Evolutionary conservation across 2,888 invertebrate species (phyloP), one percentile per base, ranked within the genome.

Genomic region (Sycophila texana): DNA sequence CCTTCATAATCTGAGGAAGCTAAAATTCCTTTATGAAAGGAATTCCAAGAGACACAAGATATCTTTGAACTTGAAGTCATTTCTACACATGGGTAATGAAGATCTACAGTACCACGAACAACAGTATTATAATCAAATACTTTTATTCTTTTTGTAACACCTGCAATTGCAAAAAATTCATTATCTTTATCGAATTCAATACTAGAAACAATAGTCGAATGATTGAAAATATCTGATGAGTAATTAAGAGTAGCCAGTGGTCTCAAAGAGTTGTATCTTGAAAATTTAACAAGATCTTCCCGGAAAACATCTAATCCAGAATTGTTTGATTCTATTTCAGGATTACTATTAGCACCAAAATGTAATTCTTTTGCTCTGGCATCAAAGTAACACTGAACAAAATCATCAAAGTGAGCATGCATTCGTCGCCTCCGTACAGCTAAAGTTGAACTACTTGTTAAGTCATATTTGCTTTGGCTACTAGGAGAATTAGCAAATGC

Each of bases 161-260:
- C 98, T 51, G 98, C 98, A 84, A 98, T 97, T 0, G 98, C 98
- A 91, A 98, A 98, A 90, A 95, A 96, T 91, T 98, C 98, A 89
- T 96, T 96, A 91, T 98, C 98, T 90, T 97, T 96, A 89, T 98
- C 98, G 91, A 98, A 98, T 91, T 98, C 98, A 84, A 98, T 98
- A 85, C 97, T 97, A 30, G 96, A 96, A 5, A 96, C 96, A 83
- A 96, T 96, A 5, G 95, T 96, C 4, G 95, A 96, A 87, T 95
- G 95, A 88, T 96, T 96, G 89, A 96, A 96, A 73, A 97, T 94
- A 90, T 98, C 98, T 86, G 95, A 95, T 82, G 97, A 96, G 90
- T 98, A 98, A 84, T 96, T 96, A 4, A 98, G 92, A 5, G 97
- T 97, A 4, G 98, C 97, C 10, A 98, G 91, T 20, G 96, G 95